phyloP scores from a whole-genome alignment of 2,113 vertebrate genomes.

The Panurus biarmicus region DNA sequence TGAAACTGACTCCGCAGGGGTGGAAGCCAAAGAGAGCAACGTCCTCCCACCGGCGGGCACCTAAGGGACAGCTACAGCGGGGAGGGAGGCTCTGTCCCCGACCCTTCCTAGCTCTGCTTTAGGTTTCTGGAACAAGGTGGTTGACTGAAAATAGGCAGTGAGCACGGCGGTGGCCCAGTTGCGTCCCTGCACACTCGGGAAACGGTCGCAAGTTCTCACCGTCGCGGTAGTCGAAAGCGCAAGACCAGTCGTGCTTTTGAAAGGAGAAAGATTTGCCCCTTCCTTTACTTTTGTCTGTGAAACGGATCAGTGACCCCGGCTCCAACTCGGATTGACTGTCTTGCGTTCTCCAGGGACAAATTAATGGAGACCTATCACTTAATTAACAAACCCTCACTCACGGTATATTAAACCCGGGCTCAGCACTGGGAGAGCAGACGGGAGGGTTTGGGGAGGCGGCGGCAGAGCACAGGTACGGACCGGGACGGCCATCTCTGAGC shows the following conservation, averaged over 20 bases:
- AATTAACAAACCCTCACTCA: conserved; percentile 80
- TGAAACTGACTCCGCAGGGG: not conserved
- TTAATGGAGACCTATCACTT: conserved; percentile 87
- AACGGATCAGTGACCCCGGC: conserved; percentile 73
- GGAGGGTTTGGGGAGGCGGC: not conserved
- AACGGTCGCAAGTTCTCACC: not conserved
- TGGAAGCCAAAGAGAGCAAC: conserved; percentile 3
- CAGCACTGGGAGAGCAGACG: not conserved
- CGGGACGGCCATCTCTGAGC: not conserved
- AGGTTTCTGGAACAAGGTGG: not conserved
- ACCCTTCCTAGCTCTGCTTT: not conserved
- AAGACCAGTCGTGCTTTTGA: not conserved
- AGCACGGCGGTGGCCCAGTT: not conserved
- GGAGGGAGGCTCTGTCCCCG: not conserved
- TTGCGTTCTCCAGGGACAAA: conserved; percentile 81
- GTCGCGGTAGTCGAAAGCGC: not conserved
- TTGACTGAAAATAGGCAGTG: not conserved
- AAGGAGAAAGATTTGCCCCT: not conserved
- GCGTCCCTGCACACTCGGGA: not conserved
- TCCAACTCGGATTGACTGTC: conserved; percentile 76
- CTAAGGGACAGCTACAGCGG: not conserved
- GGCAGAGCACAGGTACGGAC: not conserved
- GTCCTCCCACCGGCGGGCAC: not conserved
- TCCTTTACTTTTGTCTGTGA: conserved; percentile 57
- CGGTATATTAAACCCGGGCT: conserved; percentile 38